phyloP scores from a whole-genome alignment of 1,140 invertebrate species.

The Brachionus angularis region DNA sequence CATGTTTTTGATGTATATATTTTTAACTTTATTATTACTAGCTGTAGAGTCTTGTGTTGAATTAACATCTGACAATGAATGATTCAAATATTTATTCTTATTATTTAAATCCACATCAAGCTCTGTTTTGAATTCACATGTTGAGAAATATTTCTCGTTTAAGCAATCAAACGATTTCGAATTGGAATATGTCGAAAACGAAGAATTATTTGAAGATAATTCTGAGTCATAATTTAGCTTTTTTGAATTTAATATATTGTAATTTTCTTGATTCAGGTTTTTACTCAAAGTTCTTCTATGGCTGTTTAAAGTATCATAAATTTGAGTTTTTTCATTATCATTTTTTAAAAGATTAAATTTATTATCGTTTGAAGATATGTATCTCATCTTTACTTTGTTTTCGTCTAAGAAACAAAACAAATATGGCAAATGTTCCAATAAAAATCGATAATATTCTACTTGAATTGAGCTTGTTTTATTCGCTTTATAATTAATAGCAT shows the following conservation, averaged over 20 bases:
- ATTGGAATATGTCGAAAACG: background rate
- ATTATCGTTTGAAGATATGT: no score
- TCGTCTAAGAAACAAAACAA: conserved; percentile 23
- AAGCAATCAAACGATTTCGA: conserved; percentile 20
- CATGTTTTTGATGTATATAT: conserved; percentile 6
- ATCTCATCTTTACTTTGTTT: background rate
- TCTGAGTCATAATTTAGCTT: background rate
- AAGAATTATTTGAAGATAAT: conserved; percentile 4
- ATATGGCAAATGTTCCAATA: conserved; percentile 8
- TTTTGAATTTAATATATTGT: background rate
- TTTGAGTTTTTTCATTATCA: no score
- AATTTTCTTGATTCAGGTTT: background rate
- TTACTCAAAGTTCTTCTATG: background rate
- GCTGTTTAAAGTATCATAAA: no score
- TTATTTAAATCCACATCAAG: background rate
- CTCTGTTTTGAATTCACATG: conserved; percentile 7
- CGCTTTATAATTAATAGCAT: conserved; percentile 13
- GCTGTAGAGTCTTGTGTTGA: background rate
- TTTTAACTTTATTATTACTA: background rate
- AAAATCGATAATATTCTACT: no score
- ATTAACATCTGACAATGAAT: background rate
- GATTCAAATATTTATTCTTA: background rate
- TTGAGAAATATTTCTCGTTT: conserved; percentile 12
- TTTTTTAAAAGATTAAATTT: no score
- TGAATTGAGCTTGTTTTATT: no score